Percentiles rank a stretch among this genome's conserved stretches.
These are phyloP conservation scores for Zosterops borbonicus DNA, from an alignment of 2,113 vertebrate genomes.

Conservation along the genomic window DNA sequence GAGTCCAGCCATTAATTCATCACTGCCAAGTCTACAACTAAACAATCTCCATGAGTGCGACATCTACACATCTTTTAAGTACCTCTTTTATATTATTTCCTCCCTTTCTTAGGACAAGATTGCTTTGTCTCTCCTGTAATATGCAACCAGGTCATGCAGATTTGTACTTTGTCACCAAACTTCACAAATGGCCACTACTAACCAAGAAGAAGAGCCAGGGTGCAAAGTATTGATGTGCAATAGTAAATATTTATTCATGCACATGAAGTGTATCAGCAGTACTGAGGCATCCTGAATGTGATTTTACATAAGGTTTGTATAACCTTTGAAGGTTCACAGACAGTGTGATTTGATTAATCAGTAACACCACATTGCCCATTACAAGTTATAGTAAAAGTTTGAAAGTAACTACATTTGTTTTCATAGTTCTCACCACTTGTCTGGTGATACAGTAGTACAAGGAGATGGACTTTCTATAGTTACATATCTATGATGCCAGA, in stretches of 20 bases:
- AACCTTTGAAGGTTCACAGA: not conserved
- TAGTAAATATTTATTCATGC: not conserved
- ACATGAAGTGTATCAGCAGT: not conserved
- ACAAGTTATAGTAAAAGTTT: not conserved
- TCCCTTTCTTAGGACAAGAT: not conserved
- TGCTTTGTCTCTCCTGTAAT: not conserved
- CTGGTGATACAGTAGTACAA: not conserved
- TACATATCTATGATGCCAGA: not conserved
- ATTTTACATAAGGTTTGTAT: not conserved
- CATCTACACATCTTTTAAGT: not conserved
- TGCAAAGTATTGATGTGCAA: not conserved
- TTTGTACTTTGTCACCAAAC: not conserved
- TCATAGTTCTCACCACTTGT: not conserved
- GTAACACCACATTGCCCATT: not conserved
- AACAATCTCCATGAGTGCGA: not conserved
- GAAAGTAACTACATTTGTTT: not conserved
- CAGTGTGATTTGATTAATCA: not conserved
- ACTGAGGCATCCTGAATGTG: not conserved
- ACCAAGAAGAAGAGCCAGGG: not conserved
- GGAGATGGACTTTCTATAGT: not conserved
- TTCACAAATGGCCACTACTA: fast-evolving
- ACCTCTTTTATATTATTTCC: not conserved
- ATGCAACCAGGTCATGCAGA: not conserved
- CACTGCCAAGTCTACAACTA: not conserved
- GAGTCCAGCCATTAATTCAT: not conserved